These are phyloP conservation scores for Cistogaster globosa DNA, from an alignment of 2,888 invertebrate genomes.

Conservation along the genomic window DNA sequence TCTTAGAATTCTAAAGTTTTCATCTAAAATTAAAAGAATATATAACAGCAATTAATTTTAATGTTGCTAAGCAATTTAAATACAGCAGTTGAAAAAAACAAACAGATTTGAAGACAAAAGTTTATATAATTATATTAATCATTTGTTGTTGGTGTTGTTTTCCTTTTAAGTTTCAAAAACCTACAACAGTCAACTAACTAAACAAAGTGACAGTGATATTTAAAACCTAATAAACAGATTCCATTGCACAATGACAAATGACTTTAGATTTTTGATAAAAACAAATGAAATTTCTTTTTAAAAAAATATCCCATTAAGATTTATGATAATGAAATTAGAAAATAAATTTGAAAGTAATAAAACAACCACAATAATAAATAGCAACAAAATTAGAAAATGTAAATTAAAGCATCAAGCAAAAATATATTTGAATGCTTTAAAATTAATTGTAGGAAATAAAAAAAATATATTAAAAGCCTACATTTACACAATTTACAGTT, in stretches of 20 bases:
- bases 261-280: slow-evolving; percentile 40
- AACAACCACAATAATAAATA: not conserved
- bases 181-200: not conserved
- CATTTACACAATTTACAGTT: too few relatives aligned
- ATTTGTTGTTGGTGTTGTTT: not conserved
- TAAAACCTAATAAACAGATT: not conserved
- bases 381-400: slow-evolving; percentile 1
- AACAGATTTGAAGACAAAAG: too few relatives aligned
- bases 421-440: not conserved
- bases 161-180: not conserved
- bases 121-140: not conserved
- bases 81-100: slow-evolving; percentile 3
- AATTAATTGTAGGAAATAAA: not conserved
- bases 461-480: not conserved
- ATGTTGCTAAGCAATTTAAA: slow-evolving; percentile 1
- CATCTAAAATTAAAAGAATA: slow-evolving; percentile 24
- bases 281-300: slow-evolving; percentile 32
- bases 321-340: slow-evolving; percentile 45
- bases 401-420: slow-evolving; percentile 19
- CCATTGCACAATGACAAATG: slow-evolving; percentile 15
- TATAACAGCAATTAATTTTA: slow-evolving; percentile 18
- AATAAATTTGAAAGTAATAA: slow-evolving; percentile 29
- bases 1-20: slow-evolving; percentile 5
- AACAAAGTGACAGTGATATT: not conserved
- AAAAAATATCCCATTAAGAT: slow-evolving; percentile 54